Evolutionary conservation across 2,888 invertebrate species (phyloP), one percentile per base, ranked within the genome.

Genomic region (Morpho helenor): DNA sequence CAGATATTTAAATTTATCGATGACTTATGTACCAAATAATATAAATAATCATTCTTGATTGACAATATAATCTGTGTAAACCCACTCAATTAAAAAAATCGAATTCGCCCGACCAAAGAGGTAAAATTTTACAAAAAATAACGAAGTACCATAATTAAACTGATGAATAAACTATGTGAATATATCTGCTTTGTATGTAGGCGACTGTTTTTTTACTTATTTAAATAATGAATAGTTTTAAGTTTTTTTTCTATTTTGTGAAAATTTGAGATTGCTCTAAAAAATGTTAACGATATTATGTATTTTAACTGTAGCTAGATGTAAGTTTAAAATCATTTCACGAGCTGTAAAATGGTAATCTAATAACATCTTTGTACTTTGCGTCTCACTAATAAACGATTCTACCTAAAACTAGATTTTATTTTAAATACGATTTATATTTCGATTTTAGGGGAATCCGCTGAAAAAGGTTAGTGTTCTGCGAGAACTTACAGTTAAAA

Each of bases 311-410:
- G 42, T 61, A 50, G 44, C 51, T 58, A 55, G 49, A 47, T 45
- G 57, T 59, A 58, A 61, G 59, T 47, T 56, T 56, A 42, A 53
- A 53, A 54, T 42, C 22, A 8, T 55, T 61, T 52, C 52, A 47
- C 44, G 52, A 59, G 48, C 54, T 55, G 49, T 58, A 56, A 55
- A 60, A 16, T 49, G 50, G 62, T 56, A 62, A 62, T 51, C 16
- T 44, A 10, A 39, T 62, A 52, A 43, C 43, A 60, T 68, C 74
- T 70, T 74, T 86, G 81, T 87, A 79, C 73, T 78, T 79, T 76
- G 73, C 75, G 75, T 80, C 76, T 80, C 77, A 80, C 76, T 86
- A 82, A 84, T 84, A 84, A 82, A 75, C 71, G 72, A 71, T 69
- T 68, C 67, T 71, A 71, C 66, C 68, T 66, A 41, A 44, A 43